A percentile compares a stretch with the other conserved stretches of the same genome.
Conservation (phyloP, 2,797 vertebrate species). For the Poeciliopsis gracilis region DNA sequence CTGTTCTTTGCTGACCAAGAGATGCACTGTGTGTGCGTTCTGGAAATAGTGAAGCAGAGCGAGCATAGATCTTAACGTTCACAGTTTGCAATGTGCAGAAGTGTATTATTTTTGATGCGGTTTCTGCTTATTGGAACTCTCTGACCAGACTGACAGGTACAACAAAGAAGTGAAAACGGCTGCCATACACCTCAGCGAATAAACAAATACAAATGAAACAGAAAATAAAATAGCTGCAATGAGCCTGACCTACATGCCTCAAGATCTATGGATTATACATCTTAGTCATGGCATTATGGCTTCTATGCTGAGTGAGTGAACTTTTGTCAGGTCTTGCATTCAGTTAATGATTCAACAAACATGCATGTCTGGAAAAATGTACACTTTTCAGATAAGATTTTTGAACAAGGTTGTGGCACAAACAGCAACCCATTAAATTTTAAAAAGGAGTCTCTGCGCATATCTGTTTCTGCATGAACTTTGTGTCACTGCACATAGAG, state of each 20-base stretch:
- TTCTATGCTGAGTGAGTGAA: not conserved
- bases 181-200: constrained; percentile 2
- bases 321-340: not conserved
- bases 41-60: not conserved
- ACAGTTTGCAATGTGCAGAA: not conserved
- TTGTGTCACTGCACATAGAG: constrained; percentile 59
- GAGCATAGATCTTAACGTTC: not conserved
- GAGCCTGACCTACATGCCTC: not conserved
- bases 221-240: constrained; percentile 6
- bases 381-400: not conserved
- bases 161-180: constrained; percentile 29
- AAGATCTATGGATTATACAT: not conserved
- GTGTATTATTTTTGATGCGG: not conserved
- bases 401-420: not conserved
- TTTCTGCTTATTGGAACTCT: constrained; percentile 1
- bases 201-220: not conserved
- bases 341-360: not conserved
- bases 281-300: not conserved
- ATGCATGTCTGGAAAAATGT: not conserved
- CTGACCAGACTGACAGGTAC: not conserved
- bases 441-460: constrained; percentile 7
- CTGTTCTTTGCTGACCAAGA: constrained; percentile 15
- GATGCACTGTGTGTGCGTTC: not conserved
- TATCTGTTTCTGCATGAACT: constrained; percentile 30
- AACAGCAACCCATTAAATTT: not conserved